Base-by-base conservation (phyloP, 2,113 vertebrate genomes). In the Tapirus terrestris region DNA sequence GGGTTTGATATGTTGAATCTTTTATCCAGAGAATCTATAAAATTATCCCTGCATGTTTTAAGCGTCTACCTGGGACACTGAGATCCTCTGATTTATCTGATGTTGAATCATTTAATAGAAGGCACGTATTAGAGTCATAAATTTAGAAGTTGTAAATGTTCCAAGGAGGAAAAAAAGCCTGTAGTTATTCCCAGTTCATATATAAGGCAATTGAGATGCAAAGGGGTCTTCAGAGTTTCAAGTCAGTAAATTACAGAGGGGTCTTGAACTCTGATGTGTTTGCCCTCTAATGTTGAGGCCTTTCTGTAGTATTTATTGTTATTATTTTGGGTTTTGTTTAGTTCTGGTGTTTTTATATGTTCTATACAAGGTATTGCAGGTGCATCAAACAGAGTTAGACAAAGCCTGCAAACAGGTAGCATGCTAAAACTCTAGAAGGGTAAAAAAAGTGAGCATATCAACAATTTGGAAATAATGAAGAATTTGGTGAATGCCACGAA, bases 41-140 rank as follows among this genome's bases (percentile, higher is more conserved):
- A 95, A 81, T 91, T 94, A 72, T 77, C 53, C 51, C 27, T 85
- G 58, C 33, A 61, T 80, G 89, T 83, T 94, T 88, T 48, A 89
- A 94, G 53, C 51, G 56, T 90, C 61, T 90, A 9, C 39, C 67
- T 95, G 8, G 85, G 91, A 92, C 29, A 91, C 72, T 53, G 53
- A 96, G 93, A 82, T 84, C 27, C 68, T 96, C 61, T 97, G 86
- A 96, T 82, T 96, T 96, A 97, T 76, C 75, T 76, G 77, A 86
- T 75, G 73, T 70, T 96, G 89, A 94, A 96, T 95, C 86, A 86
- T 95, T 97, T 95, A 97, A 86, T 61, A 97, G 92, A 96, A 92
- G 76, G 80, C 67, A 93, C 43, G 43, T 43, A 65, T 95, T 86
- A 70, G 20, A 83, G 91, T 75, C 82, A 95, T 96, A 79, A 75